phyloP scores from a whole-genome alignment of 2,113 vertebrate species.

The Tragulus kanchil region DNA sequence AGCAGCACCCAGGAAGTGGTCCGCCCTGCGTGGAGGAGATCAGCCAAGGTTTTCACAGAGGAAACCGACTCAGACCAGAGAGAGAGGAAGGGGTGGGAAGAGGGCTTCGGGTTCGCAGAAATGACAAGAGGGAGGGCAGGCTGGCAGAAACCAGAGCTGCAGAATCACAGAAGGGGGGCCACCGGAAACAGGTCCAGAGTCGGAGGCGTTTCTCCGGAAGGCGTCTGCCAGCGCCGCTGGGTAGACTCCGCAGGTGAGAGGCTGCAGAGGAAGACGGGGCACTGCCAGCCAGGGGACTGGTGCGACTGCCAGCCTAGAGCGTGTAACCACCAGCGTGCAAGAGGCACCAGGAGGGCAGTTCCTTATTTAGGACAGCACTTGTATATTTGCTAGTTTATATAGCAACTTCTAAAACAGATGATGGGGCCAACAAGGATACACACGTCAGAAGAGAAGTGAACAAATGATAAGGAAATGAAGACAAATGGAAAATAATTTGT shows the following conservation, averaged over 20 bases:
- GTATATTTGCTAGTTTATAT: background rate
- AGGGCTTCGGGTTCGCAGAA: background rate
- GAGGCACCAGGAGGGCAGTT: background rate
- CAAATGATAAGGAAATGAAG: constrained; percentile 12
- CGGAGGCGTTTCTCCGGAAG: background rate
- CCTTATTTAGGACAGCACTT: background rate
- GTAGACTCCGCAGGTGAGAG: background rate
- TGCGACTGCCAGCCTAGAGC: background rate
- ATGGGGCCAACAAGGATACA: background rate
- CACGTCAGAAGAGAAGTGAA: background rate
- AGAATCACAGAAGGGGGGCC: background rate
- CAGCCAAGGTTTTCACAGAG: background rate
- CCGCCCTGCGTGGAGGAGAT: fast-evolving
- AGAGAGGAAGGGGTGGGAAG: background rate
- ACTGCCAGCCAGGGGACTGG: background rate
- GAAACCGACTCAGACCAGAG: background rate
- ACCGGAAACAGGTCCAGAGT: background rate
- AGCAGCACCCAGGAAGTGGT: background rate
- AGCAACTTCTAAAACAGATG: background rate
- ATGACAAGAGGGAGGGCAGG: background rate
- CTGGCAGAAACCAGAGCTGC: background rate
- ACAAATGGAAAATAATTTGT: background rate
- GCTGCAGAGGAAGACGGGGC: background rate
- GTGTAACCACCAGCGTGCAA: background rate
- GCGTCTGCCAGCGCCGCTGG: background rate